A percentile compares a stretch with the other conserved stretches of the same genome.
Evolutionary conservation across 2,888 invertebrate species (phyloP).

Genomic region (Callyntrura sp.): DNA sequence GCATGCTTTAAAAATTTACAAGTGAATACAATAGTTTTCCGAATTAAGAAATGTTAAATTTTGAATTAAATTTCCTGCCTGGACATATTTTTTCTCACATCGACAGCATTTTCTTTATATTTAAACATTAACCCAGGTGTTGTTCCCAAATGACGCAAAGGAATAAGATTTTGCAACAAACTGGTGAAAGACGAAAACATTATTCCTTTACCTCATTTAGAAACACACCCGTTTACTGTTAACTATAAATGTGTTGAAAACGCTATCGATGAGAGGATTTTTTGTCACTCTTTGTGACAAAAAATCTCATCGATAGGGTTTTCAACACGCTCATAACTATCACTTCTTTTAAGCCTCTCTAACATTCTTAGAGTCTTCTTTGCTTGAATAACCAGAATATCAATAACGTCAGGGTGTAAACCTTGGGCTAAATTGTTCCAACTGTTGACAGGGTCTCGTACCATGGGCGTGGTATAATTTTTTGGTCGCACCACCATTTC

Average conservation of each 20-base stretch:
- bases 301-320: slow-evolving; percentile 64
- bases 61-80: too few species aligned
- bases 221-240: neutral
- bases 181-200: neutral
- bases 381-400: slow-evolving; percentile 17
- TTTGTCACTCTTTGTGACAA: slow-evolving; percentile 48
- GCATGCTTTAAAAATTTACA: too few species aligned
- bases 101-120: neutral
- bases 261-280: slow-evolving; percentile 49
- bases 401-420: neutral
- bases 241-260: slow-evolving; percentile 39
- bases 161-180: neutral
- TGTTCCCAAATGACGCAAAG: neutral
- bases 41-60: too few species aligned
- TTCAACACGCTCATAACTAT: slow-evolving; percentile 36
- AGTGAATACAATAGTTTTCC: too few species aligned
- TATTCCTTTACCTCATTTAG: neutral
- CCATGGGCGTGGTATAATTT: neutral
- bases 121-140: neutral
- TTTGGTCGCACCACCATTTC: neutral
- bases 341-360: neutral
- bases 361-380: slow-evolving; percentile 32
- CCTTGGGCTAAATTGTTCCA: slow-evolving; percentile 47
- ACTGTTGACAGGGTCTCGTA: slow-evolving; percentile 32
- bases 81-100: neutral